Base-by-base conservation (phyloP, 2,797 vertebrate genomes). In the Rhabdophis nuchalis region DNA sequence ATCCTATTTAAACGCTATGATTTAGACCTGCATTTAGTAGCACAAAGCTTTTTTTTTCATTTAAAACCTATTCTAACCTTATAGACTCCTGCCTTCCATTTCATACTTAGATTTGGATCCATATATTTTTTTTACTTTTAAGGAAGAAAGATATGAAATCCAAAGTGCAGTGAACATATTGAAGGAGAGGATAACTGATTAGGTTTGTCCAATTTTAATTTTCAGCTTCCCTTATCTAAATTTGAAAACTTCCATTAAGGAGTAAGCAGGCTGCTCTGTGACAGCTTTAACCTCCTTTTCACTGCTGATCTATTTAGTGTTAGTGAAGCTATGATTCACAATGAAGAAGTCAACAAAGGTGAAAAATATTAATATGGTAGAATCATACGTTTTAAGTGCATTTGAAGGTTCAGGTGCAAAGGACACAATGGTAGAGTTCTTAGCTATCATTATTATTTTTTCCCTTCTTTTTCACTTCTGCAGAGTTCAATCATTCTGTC, bases 21-120 rank as follows among this genome's bases (percentile, higher is more conserved):
- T 92, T 92, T 92, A 53, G 29, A 91, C 4, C 1, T 29, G 87
- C 1, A 57, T 72, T 93, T 92, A 86, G 5, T 77, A 56, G 5
- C 41, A 36, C 85, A 68, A 89, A 2, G 1, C 86, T 18, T 94
- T 87, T 87, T 36, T 56, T 18, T 11, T 89, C 27, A 13, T 86
- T 95, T 93, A 50, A 29, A 87, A 1, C 85, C 90, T 20, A 41
- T 11, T 91, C 53, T 90, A 85, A 93, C 14, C 68, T 27, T 91
- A 64, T 0, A 4, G 50, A 14, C 85, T 94, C 0, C 3, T 72
- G 87, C 0, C 8, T 92, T 46, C 91, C 12, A 94, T 93, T 93
- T 91, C 14, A 77, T 89, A 89, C 10, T 89, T 89, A 29, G 46
- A 85, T 91, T 91, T 92, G 54, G 23, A 56, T 91, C 61, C 89